Evolutionary conservation across 2,797 vertebrate species (phyloP).

Genomic region (Urosaurus nigricauda): DNA sequence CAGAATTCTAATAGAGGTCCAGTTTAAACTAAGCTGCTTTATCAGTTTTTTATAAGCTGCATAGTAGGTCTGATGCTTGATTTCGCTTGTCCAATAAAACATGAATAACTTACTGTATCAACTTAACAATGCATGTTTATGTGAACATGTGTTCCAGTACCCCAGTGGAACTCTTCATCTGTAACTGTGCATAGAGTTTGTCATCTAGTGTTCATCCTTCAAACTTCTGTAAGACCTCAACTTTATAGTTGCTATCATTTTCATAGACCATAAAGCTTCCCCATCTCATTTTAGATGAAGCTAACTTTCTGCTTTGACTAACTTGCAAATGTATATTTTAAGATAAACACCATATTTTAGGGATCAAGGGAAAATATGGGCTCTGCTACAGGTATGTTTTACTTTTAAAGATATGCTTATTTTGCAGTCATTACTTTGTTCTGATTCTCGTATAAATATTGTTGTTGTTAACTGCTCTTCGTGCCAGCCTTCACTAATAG

Average conservation of each 20-base stretch:
- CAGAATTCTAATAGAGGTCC: not conserved
- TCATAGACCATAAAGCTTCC: slow-evolving; percentile 6
- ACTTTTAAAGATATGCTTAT: slow-evolving; percentile 45
- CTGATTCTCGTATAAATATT: slow-evolving; percentile 54
- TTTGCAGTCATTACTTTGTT: slow-evolving; percentile 31
- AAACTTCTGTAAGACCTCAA: slow-evolving; percentile 45
- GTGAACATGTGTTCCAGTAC: not conserved
- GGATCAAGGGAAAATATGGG: slow-evolving; percentile 12
- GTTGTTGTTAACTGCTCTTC: too few species aligned
- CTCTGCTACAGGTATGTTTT: slow-evolving; percentile 33
- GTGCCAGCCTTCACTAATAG: too few species aligned
- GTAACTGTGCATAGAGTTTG: not conserved
- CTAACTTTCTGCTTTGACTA: slow-evolving; percentile 22
- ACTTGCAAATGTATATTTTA: slow-evolving; percentile 16
- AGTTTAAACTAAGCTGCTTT: not conserved
- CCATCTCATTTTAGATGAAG: slow-evolving; percentile 29
- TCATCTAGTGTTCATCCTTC: slow-evolving; percentile 15
- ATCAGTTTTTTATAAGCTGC: not conserved
- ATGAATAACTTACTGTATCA: not conserved
- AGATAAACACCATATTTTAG: slow-evolving; percentile 21
- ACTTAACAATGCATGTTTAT: not conserved
- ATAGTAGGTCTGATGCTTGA: not conserved
- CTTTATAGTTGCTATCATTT: slow-evolving; percentile 15
- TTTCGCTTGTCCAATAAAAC: slow-evolving; percentile 29
- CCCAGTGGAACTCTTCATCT: not conserved